Evolutionary conservation across 2,888 invertebrate species (phyloP).

Genomic region (Tinea pellionella): DNA sequence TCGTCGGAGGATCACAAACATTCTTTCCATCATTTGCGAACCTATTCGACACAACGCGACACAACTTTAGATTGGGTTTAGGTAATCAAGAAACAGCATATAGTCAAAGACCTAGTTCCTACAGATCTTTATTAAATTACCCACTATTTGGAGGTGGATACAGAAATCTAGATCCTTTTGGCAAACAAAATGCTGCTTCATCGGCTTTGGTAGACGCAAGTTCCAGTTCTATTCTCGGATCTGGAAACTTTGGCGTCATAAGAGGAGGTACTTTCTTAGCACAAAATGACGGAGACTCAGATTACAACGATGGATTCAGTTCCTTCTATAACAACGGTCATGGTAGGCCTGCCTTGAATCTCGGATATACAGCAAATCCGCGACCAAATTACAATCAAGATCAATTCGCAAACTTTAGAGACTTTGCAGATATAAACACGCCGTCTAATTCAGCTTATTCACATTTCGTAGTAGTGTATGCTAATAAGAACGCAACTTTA

Average conservation of each 20-base stretch:
- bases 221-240: conserved; percentile 77
- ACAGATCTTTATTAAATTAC: conserved; percentile 56
- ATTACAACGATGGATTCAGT: conserved; percentile 70
- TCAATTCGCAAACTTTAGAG: conserved; percentile 90
- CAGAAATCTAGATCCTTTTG: conserved; percentile 45
- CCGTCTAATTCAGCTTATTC: conserved; percentile 84
- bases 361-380: conserved; percentile 74
- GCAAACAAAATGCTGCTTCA: conserved; percentile 36
- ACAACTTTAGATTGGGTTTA: conserved; percentile 71
- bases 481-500: conserved; percentile 79
- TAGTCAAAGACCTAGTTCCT: conserved; percentile 69
- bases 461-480: conserved; percentile 85
- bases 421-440: conserved; percentile 90
- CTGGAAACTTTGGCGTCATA: conserved; percentile 89
- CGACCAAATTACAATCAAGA: conserved; percentile 82
- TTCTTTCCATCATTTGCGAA: conserved; percentile 84
- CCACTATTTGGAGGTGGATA: conserved; percentile 51
- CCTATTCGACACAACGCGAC: conserved; percentile 69
- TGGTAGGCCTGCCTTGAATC: conserved; percentile 74
- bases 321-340: conserved; percentile 77
- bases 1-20: conserved; percentile 71
- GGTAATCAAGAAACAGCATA: conserved; percentile 71
- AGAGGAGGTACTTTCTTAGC: conserved; percentile 88
- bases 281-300: conserved; percentile 73
- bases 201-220: conserved; percentile 57